Conservation (phyloP, 2,797 vertebrate genomes). For the Spondyliosoma cantharus region DNA sequence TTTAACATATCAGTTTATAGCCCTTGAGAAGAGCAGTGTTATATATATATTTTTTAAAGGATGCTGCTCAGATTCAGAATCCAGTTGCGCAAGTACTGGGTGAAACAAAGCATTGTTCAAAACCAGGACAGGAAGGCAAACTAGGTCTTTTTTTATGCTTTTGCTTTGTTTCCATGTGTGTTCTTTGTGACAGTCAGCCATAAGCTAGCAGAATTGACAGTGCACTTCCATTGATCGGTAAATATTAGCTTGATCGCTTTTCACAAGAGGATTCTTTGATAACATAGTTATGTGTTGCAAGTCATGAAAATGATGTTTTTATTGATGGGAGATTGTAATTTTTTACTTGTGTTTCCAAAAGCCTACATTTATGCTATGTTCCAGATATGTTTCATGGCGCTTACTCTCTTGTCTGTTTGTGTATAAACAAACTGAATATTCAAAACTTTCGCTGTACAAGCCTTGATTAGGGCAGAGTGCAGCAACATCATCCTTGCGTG, state of each 20-base stretch:
- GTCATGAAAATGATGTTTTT: neutral
- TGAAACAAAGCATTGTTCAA: neutral
- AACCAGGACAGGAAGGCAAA: slow-evolving; percentile 16
- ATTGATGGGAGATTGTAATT: neutral
- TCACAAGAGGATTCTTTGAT: neutral
- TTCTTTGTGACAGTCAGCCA: neutral
- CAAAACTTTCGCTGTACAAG: slow-evolving; percentile 1
- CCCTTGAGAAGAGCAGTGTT: neutral
- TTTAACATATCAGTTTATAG: neutral
- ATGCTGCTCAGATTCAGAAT: neutral
- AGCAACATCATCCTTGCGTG: neutral
- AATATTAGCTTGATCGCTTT: neutral
- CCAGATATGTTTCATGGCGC: neutral
- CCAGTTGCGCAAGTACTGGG: neutral
- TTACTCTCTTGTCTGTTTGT: neutral
- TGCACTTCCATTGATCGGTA: neutral
- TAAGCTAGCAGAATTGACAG: neutral
- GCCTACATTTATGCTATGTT: neutral
- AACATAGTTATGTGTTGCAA: neutral
- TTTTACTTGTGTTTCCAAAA: neutral
- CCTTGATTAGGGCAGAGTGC: neutral
- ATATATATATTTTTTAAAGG: too few species aligned
- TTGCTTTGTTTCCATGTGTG: neutral
- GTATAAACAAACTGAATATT: neutral
- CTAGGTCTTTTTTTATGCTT: neutral